A percentile compares a stretch with the other conserved stretches of the same genome.
Conservation (phyloP, 35 echinoderm and acorn worm species). For the Ophiothrix spiculata region DNA sequence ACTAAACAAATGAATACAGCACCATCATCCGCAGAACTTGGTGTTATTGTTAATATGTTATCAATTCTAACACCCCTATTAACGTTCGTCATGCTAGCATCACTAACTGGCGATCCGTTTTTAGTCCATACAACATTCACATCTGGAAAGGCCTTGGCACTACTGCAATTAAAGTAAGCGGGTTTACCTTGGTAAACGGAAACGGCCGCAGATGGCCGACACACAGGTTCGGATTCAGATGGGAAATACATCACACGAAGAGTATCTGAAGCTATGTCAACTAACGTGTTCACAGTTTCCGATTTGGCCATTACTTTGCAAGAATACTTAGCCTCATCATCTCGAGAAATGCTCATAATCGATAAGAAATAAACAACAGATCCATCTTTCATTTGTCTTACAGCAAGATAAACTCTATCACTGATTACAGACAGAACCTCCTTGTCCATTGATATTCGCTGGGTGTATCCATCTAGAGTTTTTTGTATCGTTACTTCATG, state of each 20-base stretch:
- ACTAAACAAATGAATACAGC: not conserved
- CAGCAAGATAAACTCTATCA: not conserved
- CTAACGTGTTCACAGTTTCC: not conserved
- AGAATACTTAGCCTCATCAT: not conserved
- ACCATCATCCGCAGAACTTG: not conserved
- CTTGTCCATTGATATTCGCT: not conserved
- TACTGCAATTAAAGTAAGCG: not conserved
- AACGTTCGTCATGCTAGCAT: not conserved
- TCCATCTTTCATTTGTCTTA: not conserved
- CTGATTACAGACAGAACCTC: not conserved
- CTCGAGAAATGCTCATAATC: not conserved
- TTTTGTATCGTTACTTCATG: conserved; percentile 1
- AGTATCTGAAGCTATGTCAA: not conserved
- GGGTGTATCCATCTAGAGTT: not conserved
- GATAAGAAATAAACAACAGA: not conserved
- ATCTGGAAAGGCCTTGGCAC: not conserved
- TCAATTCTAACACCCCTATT: not conserved
- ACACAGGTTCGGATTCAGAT: not conserved
- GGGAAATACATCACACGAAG: conserved; percentile 1
- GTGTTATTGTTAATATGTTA: not conserved
- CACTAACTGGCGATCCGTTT: not conserved
- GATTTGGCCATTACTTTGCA: not conserved
- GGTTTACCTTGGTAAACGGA: not conserved
- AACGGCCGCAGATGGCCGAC: not conserved
- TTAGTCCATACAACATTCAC: not conserved